Base-by-base conservation (phyloP, 2,888 invertebrate species). In the Cactoblastis cactorum region DNA sequence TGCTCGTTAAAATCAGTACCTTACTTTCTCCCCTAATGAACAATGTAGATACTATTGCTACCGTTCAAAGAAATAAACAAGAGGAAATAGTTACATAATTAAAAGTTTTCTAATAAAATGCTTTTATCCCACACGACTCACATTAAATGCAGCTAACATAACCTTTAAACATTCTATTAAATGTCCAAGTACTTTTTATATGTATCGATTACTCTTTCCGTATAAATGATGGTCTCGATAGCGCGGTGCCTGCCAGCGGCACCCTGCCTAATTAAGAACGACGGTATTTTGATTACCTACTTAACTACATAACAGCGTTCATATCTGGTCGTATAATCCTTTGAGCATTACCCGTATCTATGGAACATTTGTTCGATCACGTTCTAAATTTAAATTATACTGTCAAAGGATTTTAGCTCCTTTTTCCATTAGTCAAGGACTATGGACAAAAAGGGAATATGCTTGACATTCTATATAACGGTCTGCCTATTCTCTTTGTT, bases 251-350 rank as follows among this genome's bases (percentile, higher is more conserved):
- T 68, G 70, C 65, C 73, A 63, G 63, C 67, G 67, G 73, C 75
- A 76, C 74, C 76, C 71, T 65, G 49, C 59, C 68, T 83, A 84
- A 85, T 84, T 79, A 83, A 80, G 78, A 84, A 74, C 78, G 84
- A 85, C 85, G 79, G 83, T 69, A 83, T 83, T 82, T 83, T 82
- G 80, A 84, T 85, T 81, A 78, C 80, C 78, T 83, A 75, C 74
- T 86, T 85, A 83, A 80, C 76, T 66, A 63, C 59, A 61, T 74
- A 80, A 81, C 80, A 77, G 76, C 69, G 73, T 69, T 57, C 56
- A 56, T 75, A 79, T 80, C 79, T 74, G 58, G 62, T 58, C 66
- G 65, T 77, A 82, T 82, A 79, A 81, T 81, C 73, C 74, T 70
- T 63, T 53, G 62, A 65, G 73, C 72, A 69, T 73, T 71, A 77